Evolutionary conservation across 2,797 vertebrate species (phyloP).

Genomic region (Cynopterus sphinx): DNA sequence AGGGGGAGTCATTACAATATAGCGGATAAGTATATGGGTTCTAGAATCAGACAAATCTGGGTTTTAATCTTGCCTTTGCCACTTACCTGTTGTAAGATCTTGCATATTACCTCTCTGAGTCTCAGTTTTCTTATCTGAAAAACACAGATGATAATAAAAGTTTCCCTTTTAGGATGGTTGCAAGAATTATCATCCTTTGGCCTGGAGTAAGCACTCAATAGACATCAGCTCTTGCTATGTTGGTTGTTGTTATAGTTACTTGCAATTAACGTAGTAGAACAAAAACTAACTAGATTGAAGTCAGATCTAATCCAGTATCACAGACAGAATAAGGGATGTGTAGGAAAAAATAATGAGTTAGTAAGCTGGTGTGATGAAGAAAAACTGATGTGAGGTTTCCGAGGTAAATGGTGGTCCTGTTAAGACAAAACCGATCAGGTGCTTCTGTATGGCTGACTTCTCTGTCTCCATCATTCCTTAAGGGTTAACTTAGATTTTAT

Average conservation of each 20-base stretch:
- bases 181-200: not conserved
- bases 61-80: not conserved
- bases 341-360: not conserved
- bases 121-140: not conserved
- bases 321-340: not conserved
- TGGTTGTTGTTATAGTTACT: not conserved
- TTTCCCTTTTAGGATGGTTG: not conserved
- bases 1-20: not conserved
- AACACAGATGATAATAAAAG: not conserved
- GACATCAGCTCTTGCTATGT: accelerated
- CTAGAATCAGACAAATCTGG: not conserved
- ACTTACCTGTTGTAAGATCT: not conserved
- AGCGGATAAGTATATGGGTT: not conserved
- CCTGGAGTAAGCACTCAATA: not conserved
- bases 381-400: not conserved
- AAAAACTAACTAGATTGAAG: not conserved
- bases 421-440: not conserved
- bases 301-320: not conserved
- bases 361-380: not conserved
- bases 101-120: not conserved
- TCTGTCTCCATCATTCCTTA: not conserved
- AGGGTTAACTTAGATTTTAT: not conserved
- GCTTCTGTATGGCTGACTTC: accelerated
- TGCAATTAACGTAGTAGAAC: not conserved
- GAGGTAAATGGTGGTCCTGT: not conserved